A percentile compares a stretch with the other conserved stretches of the same genome.
Evolutionary conservation across 2,113 vertebrate genomes (phyloP).

Genomic region (Lophochroa leadbeateri): DNA sequence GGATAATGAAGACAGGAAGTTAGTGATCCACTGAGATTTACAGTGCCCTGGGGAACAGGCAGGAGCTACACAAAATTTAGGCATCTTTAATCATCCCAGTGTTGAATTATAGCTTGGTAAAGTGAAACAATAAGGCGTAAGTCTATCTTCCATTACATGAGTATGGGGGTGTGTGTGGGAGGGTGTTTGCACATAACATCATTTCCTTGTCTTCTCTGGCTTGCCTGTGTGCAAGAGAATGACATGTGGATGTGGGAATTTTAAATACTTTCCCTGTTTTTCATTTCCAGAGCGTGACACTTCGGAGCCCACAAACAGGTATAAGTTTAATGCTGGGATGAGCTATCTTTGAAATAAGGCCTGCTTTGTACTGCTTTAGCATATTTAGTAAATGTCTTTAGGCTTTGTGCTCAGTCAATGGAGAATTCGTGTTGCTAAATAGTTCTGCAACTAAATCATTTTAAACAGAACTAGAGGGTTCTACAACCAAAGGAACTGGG

Average conservation of each 20-base stretch:
- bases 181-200: not conserved
- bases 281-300: conserved; percentile 74
- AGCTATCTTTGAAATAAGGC: not conserved
- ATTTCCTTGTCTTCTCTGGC: not conserved
- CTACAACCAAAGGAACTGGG: not conserved
- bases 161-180: not conserved
- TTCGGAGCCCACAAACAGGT: conserved; percentile 70
- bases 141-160: not conserved
- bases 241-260: not conserved
- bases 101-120: not conserved
- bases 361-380: not conserved
- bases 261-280: conserved; percentile 32
- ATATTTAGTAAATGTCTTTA: not conserved
- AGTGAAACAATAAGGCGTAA: not conserved
- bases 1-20: not conserved
- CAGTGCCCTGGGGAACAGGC: not conserved
- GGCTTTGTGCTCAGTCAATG: not conserved
- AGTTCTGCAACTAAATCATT: not conserved
- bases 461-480: not conserved
- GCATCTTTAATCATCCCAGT: not conserved
- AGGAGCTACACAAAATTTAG: not conserved
- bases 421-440: not conserved
- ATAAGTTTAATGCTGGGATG: not conserved
- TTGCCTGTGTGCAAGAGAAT: not conserved
- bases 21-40: not conserved